phyloP scores from a whole-genome alignment of 2,888 invertebrate genomes.

The Nipponacmea schrenckii region DNA sequence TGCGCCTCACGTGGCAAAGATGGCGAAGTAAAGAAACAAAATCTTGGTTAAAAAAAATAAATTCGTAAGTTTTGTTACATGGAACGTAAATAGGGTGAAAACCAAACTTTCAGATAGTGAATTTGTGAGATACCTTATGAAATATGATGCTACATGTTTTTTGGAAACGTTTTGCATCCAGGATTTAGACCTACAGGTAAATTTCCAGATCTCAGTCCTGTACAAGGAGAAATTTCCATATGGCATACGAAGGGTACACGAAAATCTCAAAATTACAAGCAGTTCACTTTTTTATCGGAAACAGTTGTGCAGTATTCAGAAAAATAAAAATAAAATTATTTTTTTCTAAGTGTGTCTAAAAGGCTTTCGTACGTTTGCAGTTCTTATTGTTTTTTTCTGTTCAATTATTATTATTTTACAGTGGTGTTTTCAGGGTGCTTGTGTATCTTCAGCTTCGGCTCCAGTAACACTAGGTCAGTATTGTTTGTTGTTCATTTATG shows the following conservation, averaged over 20 bases:
- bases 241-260: background rate
- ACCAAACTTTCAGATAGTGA: background rate
- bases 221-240: background rate
- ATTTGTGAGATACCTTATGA: background rate
- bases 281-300: too few species aligned
- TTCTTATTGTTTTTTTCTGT: too few species aligned
- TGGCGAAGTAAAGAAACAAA: background rate
- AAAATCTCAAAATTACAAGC: too few species aligned
- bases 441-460: background rate
- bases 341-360: too few species aligned
- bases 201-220: background rate
- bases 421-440: background rate
- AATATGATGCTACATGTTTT: background rate
- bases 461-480: background rate
- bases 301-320: too few species aligned
- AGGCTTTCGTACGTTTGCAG: too few species aligned
- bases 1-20: background rate
- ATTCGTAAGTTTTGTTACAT: background rate
- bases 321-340: too few species aligned
- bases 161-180: background rate
- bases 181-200: background rate
- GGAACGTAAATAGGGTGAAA: background rate
- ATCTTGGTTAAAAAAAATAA: background rate
- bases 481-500: background rate
- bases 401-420: background rate